A percentile compares a stretch with the other conserved stretches of the same genome.
Conservation (phyloP, 1,140 invertebrate species). For the Drosophila azteca region DNA sequence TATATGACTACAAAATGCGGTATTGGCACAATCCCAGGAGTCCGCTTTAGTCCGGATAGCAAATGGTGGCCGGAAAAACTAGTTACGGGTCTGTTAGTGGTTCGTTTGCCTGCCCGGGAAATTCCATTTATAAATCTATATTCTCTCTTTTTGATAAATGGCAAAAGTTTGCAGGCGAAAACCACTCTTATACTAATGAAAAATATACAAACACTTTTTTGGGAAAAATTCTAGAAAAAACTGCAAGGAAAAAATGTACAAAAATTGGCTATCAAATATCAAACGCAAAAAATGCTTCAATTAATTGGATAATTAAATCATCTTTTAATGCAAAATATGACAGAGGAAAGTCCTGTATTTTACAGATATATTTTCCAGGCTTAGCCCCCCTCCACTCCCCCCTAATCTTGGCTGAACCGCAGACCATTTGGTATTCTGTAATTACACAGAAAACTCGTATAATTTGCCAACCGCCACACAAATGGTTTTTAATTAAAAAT, state of each 20-base stretch:
- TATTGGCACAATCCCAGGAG: conserved; percentile 80
- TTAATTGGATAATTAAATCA: too few species aligned
- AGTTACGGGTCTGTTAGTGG: conserved; percentile 51
- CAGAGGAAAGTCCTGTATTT: too few species aligned
- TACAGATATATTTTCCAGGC: too few species aligned
- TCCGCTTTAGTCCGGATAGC: conserved; percentile 76
- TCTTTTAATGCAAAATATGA: too few species aligned
- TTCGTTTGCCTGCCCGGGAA: conserved; percentile 2
- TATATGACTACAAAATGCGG: conserved; percentile 78
- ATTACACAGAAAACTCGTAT: conserved; percentile 47
- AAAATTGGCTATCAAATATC: too few species aligned
- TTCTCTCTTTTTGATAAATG: conserved; percentile 43
- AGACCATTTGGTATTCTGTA: conserved; percentile 3
- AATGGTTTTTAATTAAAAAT: conserved; percentile 79
- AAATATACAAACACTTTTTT: conserved; percentile 1
- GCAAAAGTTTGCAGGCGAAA: conserved; percentile 8
- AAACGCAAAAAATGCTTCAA: too few species aligned
- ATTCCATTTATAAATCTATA: conserved; percentile 39
- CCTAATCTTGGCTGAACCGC: too few species aligned
- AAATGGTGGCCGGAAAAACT: conserved; percentile 52
- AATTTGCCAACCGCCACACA: conserved; percentile 52
- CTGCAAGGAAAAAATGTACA: background rate
- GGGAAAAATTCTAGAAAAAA: conserved; percentile 1
- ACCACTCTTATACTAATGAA: conserved; percentile 3
- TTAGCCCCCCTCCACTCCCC: too few species aligned